Evolutionary conservation across 2,113 vertebrate genomes (phyloP), one percentile per base, ranked within the genome.

Genomic region (Engystomops pustulosus): DNA sequence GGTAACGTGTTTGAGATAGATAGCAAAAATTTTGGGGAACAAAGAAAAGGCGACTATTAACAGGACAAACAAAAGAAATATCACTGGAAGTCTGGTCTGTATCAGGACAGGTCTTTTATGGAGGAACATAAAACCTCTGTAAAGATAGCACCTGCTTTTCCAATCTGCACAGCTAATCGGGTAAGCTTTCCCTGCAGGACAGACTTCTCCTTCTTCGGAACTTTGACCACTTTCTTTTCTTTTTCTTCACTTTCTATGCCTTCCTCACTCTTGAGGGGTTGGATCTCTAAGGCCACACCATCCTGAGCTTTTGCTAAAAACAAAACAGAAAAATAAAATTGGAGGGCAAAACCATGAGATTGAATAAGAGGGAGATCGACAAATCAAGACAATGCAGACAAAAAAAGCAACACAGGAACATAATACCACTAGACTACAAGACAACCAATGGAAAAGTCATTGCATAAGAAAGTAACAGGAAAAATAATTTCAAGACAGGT

Each of bases 161-260:
- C 98, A 0, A 99, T 99, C 94, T 98, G 97, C 10, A 99, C 96
- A 0, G 98, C 96, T 91, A 99, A 87, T 44, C 94, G 93, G 0
- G 98, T 99, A 77, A 99, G 95, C 89, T 99, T 99, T 81, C 98
- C 96, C 88, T 99, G 98, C 32, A 99, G 93, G 87, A 99, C 98
- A 0, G 98, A 99, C 89, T 99, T 99, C 90, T 99, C 98, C 89
- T 98, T 99, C 89, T 98, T 99, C 68, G 95, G 96, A 34, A 96
- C 90, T 47, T 95, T 97, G 85, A 93, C 90, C 51, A 94, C 94
- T 92, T 97, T 98, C 86, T 95, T 88, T 86, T 95, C 95, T 86
- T 98, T 98, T 74, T 98, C 97, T 86, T 99, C 98, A 0, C 85
- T 93, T 86, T 99, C 97, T 0, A 87, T 87, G 2, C 93, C 96